Conservation (phyloP, 2,113 vertebrate genomes). For the pig (Sus scrofa) region T2T-Sscrofa CM000818.6:134709001-134709500, state of each 20-base stretch:
- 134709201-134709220: rapidly evolving
- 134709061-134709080: not conserved
- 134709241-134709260: rapidly evolving
- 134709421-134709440: not conserved
- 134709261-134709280: rapidly evolving
- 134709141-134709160: not conserved
- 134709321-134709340: not conserved
- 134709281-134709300: too few species aligned
- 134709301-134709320: not conserved
- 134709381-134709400: not conserved
- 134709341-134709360: not conserved
- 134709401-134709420: not conserved
- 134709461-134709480: rapidly evolving
- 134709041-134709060: too few species aligned
- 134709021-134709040: not conserved
- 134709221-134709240: too few species aligned
- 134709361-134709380: not conserved
- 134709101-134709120: rapidly evolving
- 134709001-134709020: not conserved
- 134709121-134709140: not conserved
- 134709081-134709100: not conserved
- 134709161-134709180: not conserved
- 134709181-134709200: rapidly evolving
- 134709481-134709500: not conserved
- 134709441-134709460: not conserved